Evolutionary conservation across 2,888 invertebrate genomes (phyloP).

Genomic region (Volucella bombylans): DNA sequence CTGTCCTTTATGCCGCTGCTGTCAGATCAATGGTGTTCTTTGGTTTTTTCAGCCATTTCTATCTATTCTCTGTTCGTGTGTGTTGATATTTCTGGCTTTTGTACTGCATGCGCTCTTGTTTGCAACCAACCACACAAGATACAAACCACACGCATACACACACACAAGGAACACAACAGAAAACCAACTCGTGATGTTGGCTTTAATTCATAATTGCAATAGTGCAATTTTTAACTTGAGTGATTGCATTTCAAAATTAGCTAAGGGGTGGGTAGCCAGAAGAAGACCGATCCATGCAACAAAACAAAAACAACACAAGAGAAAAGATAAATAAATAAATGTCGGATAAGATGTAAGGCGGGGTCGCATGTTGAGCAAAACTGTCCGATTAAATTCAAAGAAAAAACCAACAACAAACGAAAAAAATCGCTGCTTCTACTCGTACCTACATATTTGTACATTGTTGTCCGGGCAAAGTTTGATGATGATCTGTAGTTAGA

Average conservation of each 20-base stretch:
- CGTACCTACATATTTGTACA: background rate
- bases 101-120: conserved; percentile 31
- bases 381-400: conserved; percentile 46
- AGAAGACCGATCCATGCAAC: background rate
- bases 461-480: conserved; percentile 5
- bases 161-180: background rate
- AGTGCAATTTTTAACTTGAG: conserved; percentile 69
- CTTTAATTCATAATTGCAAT: conserved; percentile 71
- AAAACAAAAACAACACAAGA: background rate
- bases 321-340: conserved; percentile 59
- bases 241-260: conserved; percentile 73
- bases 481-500: background rate
- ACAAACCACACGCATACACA: no score
- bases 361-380: conserved; percentile 62
- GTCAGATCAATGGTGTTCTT: conserved; percentile 54
- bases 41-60: background rate
- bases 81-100: conserved; percentile 17
- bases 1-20: conserved; percentile 35
- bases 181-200: conserved; percentile 66
- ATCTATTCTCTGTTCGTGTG: conserved; percentile 7
- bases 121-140: background rate
- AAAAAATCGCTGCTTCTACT: no score
- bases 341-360: conserved; percentile 64
- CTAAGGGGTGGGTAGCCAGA: conserved; percentile 58
- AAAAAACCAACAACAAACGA: background rate